Base-by-base conservation (phyloP, 2,113 vertebrate genomes). In the Cyanistes caeruleus region DNA sequence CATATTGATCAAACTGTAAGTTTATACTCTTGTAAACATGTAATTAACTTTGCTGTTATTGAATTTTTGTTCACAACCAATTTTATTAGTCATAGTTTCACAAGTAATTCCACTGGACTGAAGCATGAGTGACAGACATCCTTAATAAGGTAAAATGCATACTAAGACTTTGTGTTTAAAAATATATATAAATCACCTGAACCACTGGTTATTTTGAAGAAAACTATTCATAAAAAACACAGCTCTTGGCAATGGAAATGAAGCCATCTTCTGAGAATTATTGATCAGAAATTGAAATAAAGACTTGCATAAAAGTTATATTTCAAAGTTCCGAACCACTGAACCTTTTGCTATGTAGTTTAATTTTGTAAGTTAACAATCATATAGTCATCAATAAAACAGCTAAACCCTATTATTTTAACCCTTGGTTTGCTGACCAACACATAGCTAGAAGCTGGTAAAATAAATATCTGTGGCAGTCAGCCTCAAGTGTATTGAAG, bases 1-100 rank as follows among this genome's bases (percentile, higher is more conserved):
- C 98, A 98, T 98, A 98, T 98, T 98, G 98, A 98, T 98, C 97
- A 97, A 96, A 97, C 97, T 98, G 97, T 97, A 98, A 97, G 97
- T 97, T 98, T 98, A 98, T 97, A 97, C 97, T 98, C 94, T 93
- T 97, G 95, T 97, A 98, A 98, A 98, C 97, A 97, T 87, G 87
- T 98, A 98, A 98, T 98, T 98, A 98, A 98, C 98, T 98, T 98
- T 98, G 97, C 87, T 88, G 95, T 95, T 98, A 98, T 98, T 98
- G 98, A 98, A 98, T 98, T 98, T 98, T 97, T 90, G 95, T 97
- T 98, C 98, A 93, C 96, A 97, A 98, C 96, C 96, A 97, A 98
- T 98, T 98, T 98, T 98, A 97, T 98, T 97, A 97, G 84, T 97
- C 96, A 97, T 98, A 97, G 92, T 97, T 97, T 94, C 97, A 95